phyloP scores from a whole-genome alignment of 2,888 invertebrate genomes.

The Acanthopleura granulata region DNA sequence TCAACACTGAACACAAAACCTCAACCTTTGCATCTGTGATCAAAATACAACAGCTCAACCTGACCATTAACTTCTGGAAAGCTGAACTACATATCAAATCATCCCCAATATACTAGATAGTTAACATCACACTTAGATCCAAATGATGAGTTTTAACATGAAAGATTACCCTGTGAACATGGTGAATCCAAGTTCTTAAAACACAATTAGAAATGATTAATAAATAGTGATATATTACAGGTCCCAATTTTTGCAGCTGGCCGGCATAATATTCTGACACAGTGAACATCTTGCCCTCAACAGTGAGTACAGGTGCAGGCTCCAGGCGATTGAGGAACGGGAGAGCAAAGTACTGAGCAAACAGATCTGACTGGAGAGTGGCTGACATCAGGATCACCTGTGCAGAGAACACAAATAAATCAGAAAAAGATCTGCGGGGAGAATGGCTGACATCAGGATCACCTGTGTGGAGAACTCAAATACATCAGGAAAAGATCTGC shows the following conservation, averaged over 20 bases:
- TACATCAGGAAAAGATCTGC: constrained; percentile 72
- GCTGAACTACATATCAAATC: too few relatives aligned
- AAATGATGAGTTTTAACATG: too few relatives aligned
- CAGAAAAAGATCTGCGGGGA: constrained; percentile 80
- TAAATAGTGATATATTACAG: constrained; percentile 38
- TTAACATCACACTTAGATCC: too few relatives aligned
- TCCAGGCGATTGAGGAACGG: constrained; percentile 63
- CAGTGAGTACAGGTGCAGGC: constrained; percentile 63
- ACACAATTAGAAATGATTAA: too few relatives aligned
- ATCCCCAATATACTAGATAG: too few relatives aligned
- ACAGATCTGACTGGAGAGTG: constrained; percentile 83
- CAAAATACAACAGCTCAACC: too few relatives aligned
- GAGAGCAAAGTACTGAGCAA: constrained; percentile 78
- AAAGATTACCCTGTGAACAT: too few relatives aligned
- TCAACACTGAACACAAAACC: too few relatives aligned
- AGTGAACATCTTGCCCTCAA: constrained; percentile 57
- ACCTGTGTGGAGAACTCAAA: constrained; percentile 33
- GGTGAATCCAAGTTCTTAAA: too few relatives aligned
- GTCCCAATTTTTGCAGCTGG: constrained; percentile 56
- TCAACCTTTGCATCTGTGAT: too few relatives aligned
- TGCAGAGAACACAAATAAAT: background rate
- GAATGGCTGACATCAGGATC: constrained; percentile 95
- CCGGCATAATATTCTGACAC: constrained; percentile 67
- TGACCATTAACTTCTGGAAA: too few relatives aligned
- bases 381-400: constrained; percentile 89